Evolutionary conservation across 30 jellyfish, hydroid and myxozoan species (phyloP).

Genomic region (Chrysaora quinquecirrha): DNA sequence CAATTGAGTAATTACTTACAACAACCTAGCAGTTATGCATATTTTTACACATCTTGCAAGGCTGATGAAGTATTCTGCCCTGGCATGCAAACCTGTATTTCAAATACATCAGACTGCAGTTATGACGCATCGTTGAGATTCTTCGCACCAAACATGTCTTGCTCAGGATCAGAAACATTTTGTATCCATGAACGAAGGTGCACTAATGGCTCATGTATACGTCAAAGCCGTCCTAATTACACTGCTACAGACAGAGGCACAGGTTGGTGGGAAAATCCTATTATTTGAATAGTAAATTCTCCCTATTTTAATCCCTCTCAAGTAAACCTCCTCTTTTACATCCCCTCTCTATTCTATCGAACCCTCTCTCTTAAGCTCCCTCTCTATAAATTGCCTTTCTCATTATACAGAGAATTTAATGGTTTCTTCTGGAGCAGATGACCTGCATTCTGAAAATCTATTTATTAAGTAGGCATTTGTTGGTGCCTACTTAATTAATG

Average conservation of each 20-base stretch:
- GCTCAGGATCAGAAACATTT: conserved; percentile 8
- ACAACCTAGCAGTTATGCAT: conserved; percentile 5
- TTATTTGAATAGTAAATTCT: too few relatives aligned
- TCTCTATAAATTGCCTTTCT: too few relatives aligned
- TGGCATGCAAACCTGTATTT: conserved; percentile 36
- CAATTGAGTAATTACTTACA: conserved; percentile 9
- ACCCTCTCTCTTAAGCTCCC: too few relatives aligned
- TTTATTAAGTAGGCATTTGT: too few relatives aligned
- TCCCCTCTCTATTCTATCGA: too few relatives aligned
- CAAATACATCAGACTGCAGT: conserved; percentile 15
- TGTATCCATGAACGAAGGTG: conserved; percentile 33
- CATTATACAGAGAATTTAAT: too few relatives aligned
- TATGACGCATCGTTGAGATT: conserved; percentile 11
- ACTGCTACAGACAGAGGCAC: conserved; percentile 22
- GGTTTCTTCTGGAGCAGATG: background rate
- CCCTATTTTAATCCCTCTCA: too few relatives aligned
- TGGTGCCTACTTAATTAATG: too few relatives aligned
- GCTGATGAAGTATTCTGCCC: conserved; percentile 33
- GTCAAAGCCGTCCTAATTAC: too few relatives aligned
- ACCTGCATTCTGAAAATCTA: too few relatives aligned
- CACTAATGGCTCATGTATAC: conserved; percentile 22
- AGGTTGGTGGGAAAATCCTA: conserved; percentile 26
- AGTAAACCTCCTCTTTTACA: too few relatives aligned
- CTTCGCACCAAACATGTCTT: conserved; percentile 22
- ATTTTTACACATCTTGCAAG: conserved; percentile 10